Conservation (phyloP, 2,797 vertebrate genomes). For the Tenualosa thibaudeaui region DNA sequence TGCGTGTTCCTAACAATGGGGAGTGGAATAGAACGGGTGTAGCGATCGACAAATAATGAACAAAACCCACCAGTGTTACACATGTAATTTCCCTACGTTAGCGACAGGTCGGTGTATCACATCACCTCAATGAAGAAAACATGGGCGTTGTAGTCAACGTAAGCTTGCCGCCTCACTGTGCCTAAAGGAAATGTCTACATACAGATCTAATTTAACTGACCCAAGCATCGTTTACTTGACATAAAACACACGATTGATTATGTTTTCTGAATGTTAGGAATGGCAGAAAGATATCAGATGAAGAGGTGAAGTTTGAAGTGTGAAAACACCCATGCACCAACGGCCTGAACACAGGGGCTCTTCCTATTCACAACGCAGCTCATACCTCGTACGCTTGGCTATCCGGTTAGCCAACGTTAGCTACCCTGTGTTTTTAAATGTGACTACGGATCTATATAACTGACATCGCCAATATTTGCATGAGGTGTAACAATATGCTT, state of each 20-base stretch:
- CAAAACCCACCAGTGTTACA: not conserved
- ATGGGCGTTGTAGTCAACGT: slow-evolving; percentile 50
- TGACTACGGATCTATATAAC: not conserved
- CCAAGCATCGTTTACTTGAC: not conserved
- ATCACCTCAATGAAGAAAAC: slow-evolving; percentile 43
- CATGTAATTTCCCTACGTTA: not conserved
- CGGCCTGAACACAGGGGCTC: not conserved
- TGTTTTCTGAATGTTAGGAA: not conserved
- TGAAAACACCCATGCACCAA: slow-evolving; percentile 4
- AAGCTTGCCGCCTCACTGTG: slow-evolving; percentile 44
- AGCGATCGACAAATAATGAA: not conserved
- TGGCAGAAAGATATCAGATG: not conserved
- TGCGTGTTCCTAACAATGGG: slow-evolving; percentile 35
- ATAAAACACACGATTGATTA: not conserved
- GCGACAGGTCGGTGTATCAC: not conserved
- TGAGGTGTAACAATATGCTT: not conserved
- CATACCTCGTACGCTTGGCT: slow-evolving; percentile 44
- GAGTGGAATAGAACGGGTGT: not conserved
- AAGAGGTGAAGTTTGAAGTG: not conserved
- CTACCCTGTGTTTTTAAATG: not conserved
- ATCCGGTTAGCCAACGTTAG: slow-evolving; percentile 23
- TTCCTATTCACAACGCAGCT: not conserved
- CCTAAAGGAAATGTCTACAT: not conserved
- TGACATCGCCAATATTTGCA: not conserved
- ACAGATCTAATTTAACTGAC: not conserved